Evolutionary conservation across 2,888 invertebrate species (phyloP).

Genomic region (Salticus scenicus): DNA sequence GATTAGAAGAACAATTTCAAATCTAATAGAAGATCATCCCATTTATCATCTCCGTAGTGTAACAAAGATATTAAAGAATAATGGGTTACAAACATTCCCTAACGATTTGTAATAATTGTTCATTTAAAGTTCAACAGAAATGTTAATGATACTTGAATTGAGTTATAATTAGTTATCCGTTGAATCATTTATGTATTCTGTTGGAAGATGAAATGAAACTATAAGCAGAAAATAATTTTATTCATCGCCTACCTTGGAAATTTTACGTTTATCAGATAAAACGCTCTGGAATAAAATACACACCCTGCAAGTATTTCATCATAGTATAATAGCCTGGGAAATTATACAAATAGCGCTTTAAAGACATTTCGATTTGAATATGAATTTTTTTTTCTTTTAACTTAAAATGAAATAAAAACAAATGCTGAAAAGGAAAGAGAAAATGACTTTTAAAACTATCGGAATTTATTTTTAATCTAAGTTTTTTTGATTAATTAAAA

Average conservation of each 20-base stretch:
- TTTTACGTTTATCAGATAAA: background rate
- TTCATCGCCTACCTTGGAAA: background rate
- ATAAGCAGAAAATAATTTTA: background rate
- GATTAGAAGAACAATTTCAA: background rate
- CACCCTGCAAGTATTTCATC: background rate
- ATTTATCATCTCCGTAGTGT: background rate
- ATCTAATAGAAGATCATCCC: conserved; percentile 8
- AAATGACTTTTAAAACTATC: too few species aligned
- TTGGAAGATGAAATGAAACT: background rate
- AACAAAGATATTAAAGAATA: conserved; percentile 1
- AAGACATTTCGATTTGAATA: too few species aligned
- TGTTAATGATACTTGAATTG: background rate
- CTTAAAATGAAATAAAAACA: too few species aligned
- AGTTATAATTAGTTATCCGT: background rate
- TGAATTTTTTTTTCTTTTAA: too few species aligned
- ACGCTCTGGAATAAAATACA: background rate
- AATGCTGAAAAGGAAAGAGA: too few species aligned
- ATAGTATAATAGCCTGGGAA: too few species aligned
- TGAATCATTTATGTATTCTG: background rate
- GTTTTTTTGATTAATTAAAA: too few species aligned
- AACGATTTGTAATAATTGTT: conserved; percentile 1
- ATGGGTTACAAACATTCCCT: background rate
- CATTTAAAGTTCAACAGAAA: background rate
- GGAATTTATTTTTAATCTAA: too few species aligned
- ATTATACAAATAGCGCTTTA: too few species aligned